Conservation (phyloP, 1,140 invertebrate species). For the Watersipora subatra region DNA sequence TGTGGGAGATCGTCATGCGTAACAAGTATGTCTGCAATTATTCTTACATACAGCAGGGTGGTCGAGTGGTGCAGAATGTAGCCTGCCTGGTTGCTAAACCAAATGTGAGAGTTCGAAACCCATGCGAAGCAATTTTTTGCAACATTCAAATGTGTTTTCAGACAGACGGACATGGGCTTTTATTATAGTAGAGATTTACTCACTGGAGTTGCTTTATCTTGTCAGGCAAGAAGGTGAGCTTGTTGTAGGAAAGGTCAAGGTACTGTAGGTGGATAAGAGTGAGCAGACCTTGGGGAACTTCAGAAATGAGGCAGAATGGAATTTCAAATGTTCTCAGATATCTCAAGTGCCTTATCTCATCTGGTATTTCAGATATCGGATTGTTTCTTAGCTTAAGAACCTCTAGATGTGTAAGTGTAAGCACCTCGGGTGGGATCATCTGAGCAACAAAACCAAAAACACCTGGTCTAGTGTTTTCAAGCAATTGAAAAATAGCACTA, state of each 20-base stretch:
- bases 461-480: too few species aligned
- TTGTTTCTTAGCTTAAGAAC: constrained; percentile 34
- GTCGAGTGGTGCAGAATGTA: too few species aligned
- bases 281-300: constrained; percentile 31
- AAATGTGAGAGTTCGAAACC: too few species aligned
- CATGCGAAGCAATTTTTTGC: too few species aligned
- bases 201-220: constrained; percentile 27
- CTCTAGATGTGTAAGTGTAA: constrained; percentile 27
- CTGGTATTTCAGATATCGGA: constrained; percentile 29
- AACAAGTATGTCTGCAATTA: too few species aligned
- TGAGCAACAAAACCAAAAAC: constrained; percentile 17
- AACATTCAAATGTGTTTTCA: too few species aligned
- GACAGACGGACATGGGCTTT: too few species aligned
- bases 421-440: constrained; percentile 27
- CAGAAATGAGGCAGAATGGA: constrained; percentile 31
- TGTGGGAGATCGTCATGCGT: too few species aligned
- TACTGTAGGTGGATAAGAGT: constrained; percentile 21
- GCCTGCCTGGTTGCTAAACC: too few species aligned
- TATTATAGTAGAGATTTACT: constrained; percentile 7
- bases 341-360: constrained; percentile 23
- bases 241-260: constrained; percentile 34
- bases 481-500: too few species aligned
- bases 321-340: constrained; percentile 26
- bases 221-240: constrained; percentile 27
- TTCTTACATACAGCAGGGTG: too few species aligned